A percentile compares a stretch with the other conserved stretches of the same genome.
Conservation (phyloP, 2,797 vertebrate genomes). For the Pelobates cultripes region DNA sequence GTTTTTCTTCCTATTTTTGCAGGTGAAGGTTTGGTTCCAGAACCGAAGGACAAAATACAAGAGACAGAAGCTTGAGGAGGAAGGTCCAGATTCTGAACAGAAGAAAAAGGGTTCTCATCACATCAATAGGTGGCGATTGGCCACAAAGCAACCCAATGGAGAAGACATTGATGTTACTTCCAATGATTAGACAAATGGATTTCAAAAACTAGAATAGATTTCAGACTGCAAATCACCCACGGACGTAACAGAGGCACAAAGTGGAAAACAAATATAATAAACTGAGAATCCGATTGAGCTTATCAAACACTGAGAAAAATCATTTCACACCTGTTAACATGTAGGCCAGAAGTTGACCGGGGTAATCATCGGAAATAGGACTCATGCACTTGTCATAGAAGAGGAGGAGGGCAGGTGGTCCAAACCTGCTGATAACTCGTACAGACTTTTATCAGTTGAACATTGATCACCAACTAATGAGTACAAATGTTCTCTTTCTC, state of each 20-base stretch:
- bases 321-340: conserved; percentile 4
- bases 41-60: conserved; percentile 98
- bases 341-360: background rate
- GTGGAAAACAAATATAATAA: background rate
- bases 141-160: conserved; percentile 91
- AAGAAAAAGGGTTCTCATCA: conserved; percentile 98
- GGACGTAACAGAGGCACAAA: conserved; percentile 13
- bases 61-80: conserved; percentile 96
- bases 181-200: conserved; percentile 79
- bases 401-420: background rate
- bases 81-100: conserved; percentile 92
- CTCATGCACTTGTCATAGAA: conserved; percentile 29
- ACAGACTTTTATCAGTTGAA: conserved; percentile 35
- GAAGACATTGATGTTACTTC: conserved; percentile 98
- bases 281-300: background rate
- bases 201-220: background rate
- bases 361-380: conserved; percentile 52
- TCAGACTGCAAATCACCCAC: conserved; percentile 14
- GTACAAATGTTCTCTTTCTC: conserved; percentile 10
- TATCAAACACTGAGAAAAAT: background rate
- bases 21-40: conserved; percentile 99
- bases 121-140: conserved; percentile 96
- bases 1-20: conserved; percentile 55
- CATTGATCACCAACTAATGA: background rate
- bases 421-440: conserved; percentile 1